A percentile compares a stretch with the other conserved stretches of the same genome.
Conservation (phyloP, 2,888 invertebrate species). For the Eledone cirrhosa region DNA sequence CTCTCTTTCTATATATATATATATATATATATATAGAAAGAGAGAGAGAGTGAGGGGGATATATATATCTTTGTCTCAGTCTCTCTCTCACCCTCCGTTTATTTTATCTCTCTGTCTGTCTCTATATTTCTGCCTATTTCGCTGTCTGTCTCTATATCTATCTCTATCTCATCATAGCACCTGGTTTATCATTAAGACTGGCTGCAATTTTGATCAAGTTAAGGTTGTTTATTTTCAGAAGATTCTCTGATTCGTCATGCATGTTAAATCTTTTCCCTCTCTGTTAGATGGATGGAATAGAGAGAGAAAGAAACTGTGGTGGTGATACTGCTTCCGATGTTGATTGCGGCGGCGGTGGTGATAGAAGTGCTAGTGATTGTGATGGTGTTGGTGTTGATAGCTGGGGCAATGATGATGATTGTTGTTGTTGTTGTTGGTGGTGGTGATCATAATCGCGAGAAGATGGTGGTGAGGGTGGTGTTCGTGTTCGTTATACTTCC, state of each 20-base stretch:
- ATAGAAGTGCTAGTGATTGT: not conserved
- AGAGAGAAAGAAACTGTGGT: too few relatives aligned
- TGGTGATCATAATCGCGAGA: not conserved
- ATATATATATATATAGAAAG: too few relatives aligned
- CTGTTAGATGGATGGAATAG: too few relatives aligned
- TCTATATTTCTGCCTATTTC: not conserved
- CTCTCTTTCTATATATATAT: too few relatives aligned
- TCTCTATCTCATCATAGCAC: not conserved
- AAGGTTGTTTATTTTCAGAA: constrained; percentile 27
- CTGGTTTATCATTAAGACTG: constrained; percentile 26
- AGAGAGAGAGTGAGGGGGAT: too few relatives aligned
- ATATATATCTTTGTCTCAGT: not conserved
- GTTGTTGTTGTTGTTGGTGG: not conserved
- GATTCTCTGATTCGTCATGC: constrained; percentile 22
- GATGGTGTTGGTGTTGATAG: not conserved
- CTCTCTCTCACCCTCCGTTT: not conserved
- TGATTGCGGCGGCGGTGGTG: not conserved
- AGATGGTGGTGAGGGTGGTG: not conserved
- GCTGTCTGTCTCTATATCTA: not conserved
- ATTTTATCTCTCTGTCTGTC: not conserved
- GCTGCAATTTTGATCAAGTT: constrained; percentile 20
- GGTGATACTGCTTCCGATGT: too few relatives aligned
- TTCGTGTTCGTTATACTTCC: too few relatives aligned
- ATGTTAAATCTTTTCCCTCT: constrained; percentile 15
- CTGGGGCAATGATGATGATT: not conserved